These are phyloP conservation scores for Mixornis gularis DNA, from an alignment of 2,113 vertebrate species.

Conservation along the genomic window DNA sequence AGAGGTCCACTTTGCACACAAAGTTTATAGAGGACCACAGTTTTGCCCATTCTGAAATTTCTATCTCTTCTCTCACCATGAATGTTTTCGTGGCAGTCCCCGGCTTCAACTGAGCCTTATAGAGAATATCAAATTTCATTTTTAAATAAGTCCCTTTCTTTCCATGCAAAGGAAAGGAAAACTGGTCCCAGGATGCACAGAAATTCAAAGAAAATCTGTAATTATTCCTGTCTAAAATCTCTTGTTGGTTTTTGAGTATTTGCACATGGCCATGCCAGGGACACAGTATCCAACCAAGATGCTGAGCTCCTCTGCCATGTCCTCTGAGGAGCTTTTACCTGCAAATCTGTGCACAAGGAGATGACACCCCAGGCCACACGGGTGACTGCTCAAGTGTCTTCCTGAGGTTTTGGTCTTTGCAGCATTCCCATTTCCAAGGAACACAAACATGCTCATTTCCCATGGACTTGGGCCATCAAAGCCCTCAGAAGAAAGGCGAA, in stretches of 20 bases:
- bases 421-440: not conserved
- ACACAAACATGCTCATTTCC: not conserved
- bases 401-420: not conserved
- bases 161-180: not conserved
- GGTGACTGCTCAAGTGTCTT: not conserved
- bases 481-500: not conserved
- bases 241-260: not conserved
- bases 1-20: not conserved
- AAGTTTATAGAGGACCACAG: not conserved
- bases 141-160: not conserved
- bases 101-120: not conserved
- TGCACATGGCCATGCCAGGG: not conserved
- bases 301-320: not conserved
- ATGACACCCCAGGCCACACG: not conserved
- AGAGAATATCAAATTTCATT: not conserved
- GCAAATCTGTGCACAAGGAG: not conserved
- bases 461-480: not conserved
- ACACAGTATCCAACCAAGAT: accelerated
- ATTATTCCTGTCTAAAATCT: not conserved
- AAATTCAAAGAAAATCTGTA: not conserved
- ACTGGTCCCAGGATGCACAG: not conserved
- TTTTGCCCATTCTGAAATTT: not conserved
- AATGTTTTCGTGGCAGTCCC: not conserved
- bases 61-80: not conserved
- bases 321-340: not conserved